Base-by-base conservation (phyloP, 2,113 vertebrate species). In the Acrocephalus kingi region DNA sequence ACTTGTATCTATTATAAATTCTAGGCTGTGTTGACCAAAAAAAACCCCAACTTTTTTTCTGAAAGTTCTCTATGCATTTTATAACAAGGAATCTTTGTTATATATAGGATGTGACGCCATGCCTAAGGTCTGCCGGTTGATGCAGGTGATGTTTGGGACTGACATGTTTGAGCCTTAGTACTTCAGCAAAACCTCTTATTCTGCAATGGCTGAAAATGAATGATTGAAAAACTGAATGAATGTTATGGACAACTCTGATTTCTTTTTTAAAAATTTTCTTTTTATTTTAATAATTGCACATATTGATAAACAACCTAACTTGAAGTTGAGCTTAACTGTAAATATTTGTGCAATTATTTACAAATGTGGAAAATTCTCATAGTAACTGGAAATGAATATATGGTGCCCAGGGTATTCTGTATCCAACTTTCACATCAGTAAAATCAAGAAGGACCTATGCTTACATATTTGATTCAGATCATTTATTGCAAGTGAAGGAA, bases 181-280 rank as follows among this genome's bases (percentile, higher is more conserved):
- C 27, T 73, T 64, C 14, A 62, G 49, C 27, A 33, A 81, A 90
- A 51, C 0, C 0, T 30, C 35, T 90, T 9, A 5, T 90, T 66
- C 37, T 69, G 10, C 62, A 72, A 9, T 61, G n/a, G 33, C 12
- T 87, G 37, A 69, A 81, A 93, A 83, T 46, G 13, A 75, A 39
- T 64, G 13, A 35, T 3, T 55, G 18, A 56, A 91, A 89, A 85
- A 46, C 15, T 68, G 28, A 59, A 41, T 74, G 3, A 21, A n/a
- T 66, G 0, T 2, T 63, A 22, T 15, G 33, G 16, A 63, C 2
- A 74, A 10, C 6, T 62, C 14, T 1, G 1, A 48, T 41, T 37
- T 17, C 0, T 46, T 17, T 25, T 30, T 27, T 16, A 2, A 1
- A 31, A n/a, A 3, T 10, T 35, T 76, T 58, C 41, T 43, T 49